phyloP scores from a whole-genome alignment of 2,113 vertebrate genomes.

The Odobenus rosmarus region DNA sequence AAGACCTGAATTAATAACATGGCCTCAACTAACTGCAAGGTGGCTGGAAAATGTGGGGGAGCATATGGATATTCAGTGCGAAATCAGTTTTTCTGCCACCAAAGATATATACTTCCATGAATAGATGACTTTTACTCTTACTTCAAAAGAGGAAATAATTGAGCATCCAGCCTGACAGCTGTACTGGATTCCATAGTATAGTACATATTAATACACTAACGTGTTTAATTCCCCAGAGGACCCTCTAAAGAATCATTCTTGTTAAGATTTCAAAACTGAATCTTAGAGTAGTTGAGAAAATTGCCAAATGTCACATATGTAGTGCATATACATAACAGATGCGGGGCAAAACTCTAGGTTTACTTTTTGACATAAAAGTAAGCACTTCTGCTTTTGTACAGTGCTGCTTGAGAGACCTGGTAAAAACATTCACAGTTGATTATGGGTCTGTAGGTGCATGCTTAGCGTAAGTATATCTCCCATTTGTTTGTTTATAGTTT shows the following conservation, averaged over 20 bases:
- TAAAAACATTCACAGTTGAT: slow-evolving; percentile 37
- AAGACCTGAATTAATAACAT: slow-evolving; percentile 34
- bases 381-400: slow-evolving; percentile 13
- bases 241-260: background rate
- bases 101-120: background rate
- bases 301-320: background rate
- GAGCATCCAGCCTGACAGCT: background rate
- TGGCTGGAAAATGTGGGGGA: background rate
- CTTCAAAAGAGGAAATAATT: slow-evolving; percentile 31
- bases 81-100: background rate
- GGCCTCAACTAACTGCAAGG: background rate
- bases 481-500: slow-evolving; percentile 24
- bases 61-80: slow-evolving; percentile 28
- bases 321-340: background rate
- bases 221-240: slow-evolving; percentile 40
- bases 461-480: slow-evolving; percentile 23
- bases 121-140: slow-evolving; percentile 21
- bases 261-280: slow-evolving; percentile 53
- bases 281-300: slow-evolving; percentile 34
- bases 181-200: background rate
- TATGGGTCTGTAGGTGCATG: background rate
- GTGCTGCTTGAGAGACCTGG: slow-evolving; percentile 4
- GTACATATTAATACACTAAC: background rate
- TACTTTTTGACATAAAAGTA: slow-evolving; percentile 17
- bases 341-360: background rate